Percentiles rank a stretch among this genome's conserved stretches.
Conservation (phyloP, 2,888 invertebrate species). For the Teleiodes luculella region DNA sequence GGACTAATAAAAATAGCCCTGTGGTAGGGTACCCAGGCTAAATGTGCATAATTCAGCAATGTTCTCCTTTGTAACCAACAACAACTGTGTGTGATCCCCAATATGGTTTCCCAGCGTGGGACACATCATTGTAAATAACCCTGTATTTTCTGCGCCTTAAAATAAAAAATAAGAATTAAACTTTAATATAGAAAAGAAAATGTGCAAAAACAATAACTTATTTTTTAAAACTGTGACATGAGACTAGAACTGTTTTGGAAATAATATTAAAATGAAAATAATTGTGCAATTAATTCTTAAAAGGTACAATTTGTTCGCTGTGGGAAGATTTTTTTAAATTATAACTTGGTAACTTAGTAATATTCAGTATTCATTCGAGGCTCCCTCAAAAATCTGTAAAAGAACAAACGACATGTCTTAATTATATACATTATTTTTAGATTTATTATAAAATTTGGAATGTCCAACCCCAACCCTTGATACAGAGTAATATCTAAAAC, state of each 20-base stretch:
- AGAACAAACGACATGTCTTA: conserved; percentile 29
- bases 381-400: conserved; percentile 68
- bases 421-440: conserved; percentile 5
- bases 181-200: conserved; percentile 19
- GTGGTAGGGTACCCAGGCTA: no score
- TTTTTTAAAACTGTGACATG: conserved; percentile 73
- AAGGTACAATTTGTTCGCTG: conserved; percentile 21
- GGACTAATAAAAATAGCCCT: no score
- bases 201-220: conserved; percentile 54
- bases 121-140: no score
- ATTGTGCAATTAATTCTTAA: conserved; percentile 21
- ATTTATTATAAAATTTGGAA: background rate
- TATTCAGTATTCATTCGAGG: conserved; percentile 32
- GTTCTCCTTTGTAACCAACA: no score
- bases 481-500: no score
- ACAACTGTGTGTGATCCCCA: no score
- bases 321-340: conserved; percentile 21
- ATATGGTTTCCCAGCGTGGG: no score
- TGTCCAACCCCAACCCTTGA: no score
- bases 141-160: no score
- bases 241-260: conserved; percentile 73
- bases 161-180: background rate
- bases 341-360: conserved; percentile 50
- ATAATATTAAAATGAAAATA: conserved; percentile 34
- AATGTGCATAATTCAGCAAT: no score